Percentiles rank a stretch among this genome's conserved stretches.
phyloP scores from a whole-genome alignment of 1,140 invertebrate species.

The Fopius arisanus region DNA sequence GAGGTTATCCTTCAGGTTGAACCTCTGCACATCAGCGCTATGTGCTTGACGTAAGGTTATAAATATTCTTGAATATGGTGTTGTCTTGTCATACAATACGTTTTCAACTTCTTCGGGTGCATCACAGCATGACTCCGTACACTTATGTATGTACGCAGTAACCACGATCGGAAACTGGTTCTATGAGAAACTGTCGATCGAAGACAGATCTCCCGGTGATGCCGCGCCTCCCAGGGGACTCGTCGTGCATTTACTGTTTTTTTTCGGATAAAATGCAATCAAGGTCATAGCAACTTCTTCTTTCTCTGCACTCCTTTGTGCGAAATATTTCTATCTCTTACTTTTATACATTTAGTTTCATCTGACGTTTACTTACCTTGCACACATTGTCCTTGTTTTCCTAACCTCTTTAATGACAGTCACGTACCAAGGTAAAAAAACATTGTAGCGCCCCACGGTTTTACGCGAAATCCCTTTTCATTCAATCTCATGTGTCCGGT shows the following conservation, averaged over 20 bases:
- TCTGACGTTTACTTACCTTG: background rate
- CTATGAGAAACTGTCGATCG: constrained; percentile 30
- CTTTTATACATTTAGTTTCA: background rate
- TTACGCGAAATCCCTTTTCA: constrained; percentile 24
- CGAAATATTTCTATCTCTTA: constrained; percentile 8
- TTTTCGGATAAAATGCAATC: constrained; percentile 13
- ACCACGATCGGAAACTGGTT: constrained; percentile 34
- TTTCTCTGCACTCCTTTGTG: background rate
- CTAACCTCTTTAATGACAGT: constrained; percentile 24
- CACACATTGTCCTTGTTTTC: background rate
- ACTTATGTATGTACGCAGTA: constrained; percentile 6
- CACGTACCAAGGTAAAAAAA: constrained; percentile 17
- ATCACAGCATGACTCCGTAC: background rate
- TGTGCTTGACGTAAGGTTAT: background rate
- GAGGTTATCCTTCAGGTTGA: background rate
- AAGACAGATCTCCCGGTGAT: constrained; percentile 8
- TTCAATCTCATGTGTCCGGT: constrained; percentile 24
- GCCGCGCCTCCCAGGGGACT: constrained; percentile 26
- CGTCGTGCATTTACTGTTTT: constrained; percentile 28
- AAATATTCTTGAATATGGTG: constrained; percentile 6
- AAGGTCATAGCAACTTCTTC: constrained; percentile 27
- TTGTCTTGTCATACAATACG: constrained; percentile 21
- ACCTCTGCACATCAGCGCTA: background rate
- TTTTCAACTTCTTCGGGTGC: constrained; percentile 2
- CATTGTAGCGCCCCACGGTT: constrained; percentile 20